Percentiles rank a stretch among this genome's conserved stretches.
These are phyloP conservation scores for Cyaniris semiargus DNA, from an alignment of 2,888 invertebrate genomes.

Conservation along the genomic window DNA sequence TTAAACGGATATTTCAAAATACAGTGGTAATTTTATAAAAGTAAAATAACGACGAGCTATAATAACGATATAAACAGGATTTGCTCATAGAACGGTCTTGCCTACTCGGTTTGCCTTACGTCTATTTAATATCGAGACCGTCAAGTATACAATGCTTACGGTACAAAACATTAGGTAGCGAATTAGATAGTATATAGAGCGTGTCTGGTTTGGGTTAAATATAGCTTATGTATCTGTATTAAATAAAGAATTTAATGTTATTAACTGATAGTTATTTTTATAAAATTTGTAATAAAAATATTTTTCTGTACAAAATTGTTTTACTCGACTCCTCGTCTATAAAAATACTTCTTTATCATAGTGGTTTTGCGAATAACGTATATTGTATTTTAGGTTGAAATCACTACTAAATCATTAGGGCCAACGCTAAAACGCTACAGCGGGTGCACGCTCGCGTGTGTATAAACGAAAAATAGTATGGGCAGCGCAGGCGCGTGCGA, in stretches of 20 bases:
- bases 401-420: too few relatives aligned
- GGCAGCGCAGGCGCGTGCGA: too few relatives aligned
- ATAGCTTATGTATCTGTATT: slow-evolving; percentile 17
- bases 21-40: not conserved
- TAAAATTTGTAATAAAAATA: slow-evolving; percentile 24
- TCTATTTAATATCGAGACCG: not conserved
- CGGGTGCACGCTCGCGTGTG: too few relatives aligned
- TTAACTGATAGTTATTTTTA: slow-evolving; percentile 19
- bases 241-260: slow-evolving; percentile 8
- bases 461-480: too few relatives aligned
- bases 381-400: too few relatives aligned
- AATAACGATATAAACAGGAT: not conserved
- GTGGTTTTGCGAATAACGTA: too few relatives aligned
- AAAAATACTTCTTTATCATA: too few relatives aligned
- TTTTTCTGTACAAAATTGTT: slow-evolving; percentile 8
- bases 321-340: not conserved
- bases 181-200: slow-evolving; percentile 9
- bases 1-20: not conserved
- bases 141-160: not conserved
- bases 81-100: slow-evolving; percentile 15
- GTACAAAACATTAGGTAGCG: slow-evolving; percentile 1
- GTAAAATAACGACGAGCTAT: not conserved
- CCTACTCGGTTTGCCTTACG: slow-evolving; percentile 4
- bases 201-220: slow-evolving; percentile 29
- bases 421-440: too few relatives aligned